Base-by-base conservation (phyloP, 2,113 vertebrate species). In the Hippocampus zosterae region DNA sequence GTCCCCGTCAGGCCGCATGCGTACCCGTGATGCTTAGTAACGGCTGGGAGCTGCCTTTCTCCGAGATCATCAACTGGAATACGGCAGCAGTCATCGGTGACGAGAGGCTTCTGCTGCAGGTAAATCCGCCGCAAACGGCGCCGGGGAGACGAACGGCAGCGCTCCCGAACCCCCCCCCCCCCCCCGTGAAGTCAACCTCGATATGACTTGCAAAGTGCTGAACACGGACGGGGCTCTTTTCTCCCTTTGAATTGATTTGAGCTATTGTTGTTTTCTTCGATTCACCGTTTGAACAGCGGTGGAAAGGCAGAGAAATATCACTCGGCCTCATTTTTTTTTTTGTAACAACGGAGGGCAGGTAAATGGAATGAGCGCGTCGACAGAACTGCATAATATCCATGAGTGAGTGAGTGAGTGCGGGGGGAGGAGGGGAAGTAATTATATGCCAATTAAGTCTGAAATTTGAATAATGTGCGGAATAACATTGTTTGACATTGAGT, bases 21-120 rank as follows among this genome's bases (percentile, higher is more conserved):
- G 69, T 78, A 50, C 80, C 29, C 69, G 67, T 77, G 72, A 92
- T 92, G 91, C 91, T 92, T 82, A 92, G 92, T 78, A 92, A 92
- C 70, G 92, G 92, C 61, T 92, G 92, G 92, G 90, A 92, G 88
- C 90, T 92, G 72, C 92, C 92, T 68, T 93, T 93, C 85, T 91
- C 92, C 0, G 92, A 92, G 80, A 90, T 93, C 86, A 92, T 93
- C 70, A 87, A 89, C 88, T 92, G 92, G 91, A 93, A 92, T 85
- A 91, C 87, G 0, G 91, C 91, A 0, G 91, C 90, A n/a, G 90
- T 93, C 82, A 92, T 93, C 69, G 92, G 92, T 21, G 92, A 93
- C 79, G 92, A 93, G 88, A 82, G 92, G 83, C 91, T 93, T 37
- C 85, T 93, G 75, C 89, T 93, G 69, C 92, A 93, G 92, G 92